A percentile compares a stretch with the other conserved stretches of the same genome.
Conservation (phyloP, 2,888 invertebrate genomes). For the Melanostoma scalare region DNA sequence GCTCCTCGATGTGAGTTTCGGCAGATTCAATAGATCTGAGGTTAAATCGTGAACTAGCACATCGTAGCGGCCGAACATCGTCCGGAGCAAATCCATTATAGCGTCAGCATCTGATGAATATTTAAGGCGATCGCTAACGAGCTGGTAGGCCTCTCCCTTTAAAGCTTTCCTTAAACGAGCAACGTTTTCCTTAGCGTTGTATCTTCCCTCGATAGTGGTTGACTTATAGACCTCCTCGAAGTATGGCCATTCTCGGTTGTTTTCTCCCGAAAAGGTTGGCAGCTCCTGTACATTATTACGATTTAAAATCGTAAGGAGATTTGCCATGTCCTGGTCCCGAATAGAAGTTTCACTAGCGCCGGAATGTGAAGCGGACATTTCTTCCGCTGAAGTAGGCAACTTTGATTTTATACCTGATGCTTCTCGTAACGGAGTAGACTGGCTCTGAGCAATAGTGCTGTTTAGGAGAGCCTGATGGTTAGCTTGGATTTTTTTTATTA, state of each 20-base stretch:
- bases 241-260: too few relatives aligned
- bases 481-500: background rate
- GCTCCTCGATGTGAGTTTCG: too few relatives aligned
- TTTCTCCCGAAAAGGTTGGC: background rate
- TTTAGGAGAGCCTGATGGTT: background rate
- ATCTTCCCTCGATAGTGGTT: too few relatives aligned
- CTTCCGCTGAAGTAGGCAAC: too few relatives aligned
- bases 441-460: background rate
- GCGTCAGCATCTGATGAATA: slow-evolving; percentile 1
- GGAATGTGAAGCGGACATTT: background rate
- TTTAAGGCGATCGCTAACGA: slow-evolving; percentile 9
- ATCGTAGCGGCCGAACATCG: background rate
- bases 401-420: too few relatives aligned
- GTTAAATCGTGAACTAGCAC: too few relatives aligned
- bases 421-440: background rate
- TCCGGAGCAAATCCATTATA: background rate
- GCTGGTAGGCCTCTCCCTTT: slow-evolving; percentile 7
- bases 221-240: too few relatives aligned
- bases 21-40: too few relatives aligned
- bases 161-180: slow-evolving; percentile 4
- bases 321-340: too few relatives aligned
- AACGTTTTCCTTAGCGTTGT: background rate
- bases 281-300: too few relatives aligned
- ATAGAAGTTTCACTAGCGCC: too few relatives aligned
- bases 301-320: background rate